A percentile compares a stretch with the other conserved stretches of the same genome.
These are phyloP conservation scores for Epinephelus awoara DNA, from an alignment of 2,797 vertebrate species.

Conservation along the genomic window DNA sequence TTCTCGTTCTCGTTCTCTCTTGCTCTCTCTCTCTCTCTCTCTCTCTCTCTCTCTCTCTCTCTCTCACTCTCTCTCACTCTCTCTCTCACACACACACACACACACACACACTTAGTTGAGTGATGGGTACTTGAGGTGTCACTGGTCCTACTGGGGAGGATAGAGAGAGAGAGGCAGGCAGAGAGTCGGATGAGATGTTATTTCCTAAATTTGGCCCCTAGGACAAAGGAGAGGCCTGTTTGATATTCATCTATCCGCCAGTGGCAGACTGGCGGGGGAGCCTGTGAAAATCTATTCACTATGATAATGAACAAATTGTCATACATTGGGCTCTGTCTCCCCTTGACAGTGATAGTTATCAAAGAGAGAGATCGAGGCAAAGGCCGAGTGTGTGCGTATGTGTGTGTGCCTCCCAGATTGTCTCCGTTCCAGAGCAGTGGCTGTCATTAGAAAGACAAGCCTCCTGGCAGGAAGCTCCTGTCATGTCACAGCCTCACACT, in stretches of 20 bases:
- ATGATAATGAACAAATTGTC: conserved; percentile 91
- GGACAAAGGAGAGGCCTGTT: conserved; percentile 87
- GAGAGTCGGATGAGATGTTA: conserved; percentile 82
- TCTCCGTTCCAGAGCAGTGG: conserved; percentile 86
- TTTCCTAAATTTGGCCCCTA: conserved; percentile 88
- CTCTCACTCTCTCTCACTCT: background rate
- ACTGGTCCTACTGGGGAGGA: conserved; percentile 74
- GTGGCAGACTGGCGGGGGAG: conserved; percentile 85
- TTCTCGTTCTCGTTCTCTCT: background rate
- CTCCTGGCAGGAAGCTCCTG: conserved; percentile 86
- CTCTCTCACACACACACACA: conserved; percentile 14
- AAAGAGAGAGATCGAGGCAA: conserved; percentile 85
- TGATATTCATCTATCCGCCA: conserved; percentile 89
- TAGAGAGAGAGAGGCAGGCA: conserved; percentile 27
- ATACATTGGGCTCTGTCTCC: conserved; percentile 88
- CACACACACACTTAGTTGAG: conserved; percentile 62
- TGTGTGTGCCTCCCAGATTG: conserved; percentile 76
- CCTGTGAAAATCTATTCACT: conserved; percentile 90
- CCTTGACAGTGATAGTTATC: conserved; percentile 90
- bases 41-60: background rate
- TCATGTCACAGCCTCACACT: conserved; percentile 87
- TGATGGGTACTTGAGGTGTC: conserved; percentile 85
- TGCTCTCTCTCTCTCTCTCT: background rate
- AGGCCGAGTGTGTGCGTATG: conserved; percentile 46
- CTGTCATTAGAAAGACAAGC: conserved; percentile 90